Conservation (phyloP, 1,140 invertebrate species). For the Trichoplusia ni region DNA sequence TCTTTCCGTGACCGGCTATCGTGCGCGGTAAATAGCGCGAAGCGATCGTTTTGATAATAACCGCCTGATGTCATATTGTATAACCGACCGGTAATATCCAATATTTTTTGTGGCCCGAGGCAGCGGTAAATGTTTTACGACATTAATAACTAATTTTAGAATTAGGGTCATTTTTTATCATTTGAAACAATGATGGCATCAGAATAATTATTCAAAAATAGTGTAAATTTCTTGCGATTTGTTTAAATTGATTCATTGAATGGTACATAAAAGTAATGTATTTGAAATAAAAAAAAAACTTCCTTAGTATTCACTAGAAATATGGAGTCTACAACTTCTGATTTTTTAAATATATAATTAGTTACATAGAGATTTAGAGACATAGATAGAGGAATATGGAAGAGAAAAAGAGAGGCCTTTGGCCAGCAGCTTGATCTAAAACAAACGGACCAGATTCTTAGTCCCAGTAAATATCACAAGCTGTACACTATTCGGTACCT, state of each 20-base stretch:
- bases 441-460: too few species aligned
- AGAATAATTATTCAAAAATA: background rate
- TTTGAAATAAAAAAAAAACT: too few species aligned
- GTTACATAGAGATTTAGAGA: too few species aligned
- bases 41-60: conserved; percentile 8
- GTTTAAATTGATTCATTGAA: too few species aligned
- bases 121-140: background rate
- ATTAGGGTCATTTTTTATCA: background rate
- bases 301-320: too few species aligned
- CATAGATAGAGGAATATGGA: too few species aligned
- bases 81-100: conserved; percentile 9
- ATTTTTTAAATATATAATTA: too few species aligned
- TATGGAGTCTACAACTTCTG: too few species aligned
- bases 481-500: background rate
- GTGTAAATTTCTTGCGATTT: background rate
- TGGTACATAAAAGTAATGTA: too few species aligned
- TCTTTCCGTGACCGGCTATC: conserved; percentile 1
- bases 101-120: background rate
- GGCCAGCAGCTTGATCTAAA: too few species aligned
- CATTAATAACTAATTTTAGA: background rate
- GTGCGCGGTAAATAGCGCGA: conserved; percentile 9
- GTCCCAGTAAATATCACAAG: too few species aligned
- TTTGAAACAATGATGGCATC: background rate
- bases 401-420: too few species aligned
- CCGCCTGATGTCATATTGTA: conserved; percentile 10